A percentile compares a stretch with the other conserved stretches of the same genome.
Conservation (phyloP, 2,888 invertebrate genomes). For the Chaetogeoica ovagalla region DNA sequence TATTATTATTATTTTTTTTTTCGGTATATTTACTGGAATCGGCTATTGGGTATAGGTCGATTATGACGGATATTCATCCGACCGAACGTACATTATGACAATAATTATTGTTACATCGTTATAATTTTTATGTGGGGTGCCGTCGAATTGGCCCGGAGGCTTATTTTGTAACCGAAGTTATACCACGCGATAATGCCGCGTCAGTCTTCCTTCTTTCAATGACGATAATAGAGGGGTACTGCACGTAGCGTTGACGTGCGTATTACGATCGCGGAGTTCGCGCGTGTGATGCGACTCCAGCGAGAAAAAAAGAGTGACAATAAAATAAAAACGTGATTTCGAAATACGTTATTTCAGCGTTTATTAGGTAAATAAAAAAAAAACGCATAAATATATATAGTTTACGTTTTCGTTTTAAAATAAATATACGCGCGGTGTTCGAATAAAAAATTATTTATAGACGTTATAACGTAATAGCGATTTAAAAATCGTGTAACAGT, state of each 20-base stretch:
- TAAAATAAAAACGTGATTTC: not conserved
- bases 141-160: slow-evolving; percentile 25
- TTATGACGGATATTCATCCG: not conserved
- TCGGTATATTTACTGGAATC: slow-evolving; percentile 12
- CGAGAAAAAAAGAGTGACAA: no score
- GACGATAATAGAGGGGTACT: not conserved
- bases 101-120: slow-evolving; percentile 44
- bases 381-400: no score
- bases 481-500: no score
- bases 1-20: no score
- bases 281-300: slow-evolving; percentile 16
- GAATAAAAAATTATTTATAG: not conserved
- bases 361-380: no score
- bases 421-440: not conserved
- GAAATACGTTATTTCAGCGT: not conserved
- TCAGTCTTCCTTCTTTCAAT: slow-evolving; percentile 33
- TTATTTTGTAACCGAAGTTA: not conserved
- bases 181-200: slow-evolving; percentile 32
- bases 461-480: not conserved
- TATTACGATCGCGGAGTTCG: slow-evolving; percentile 22
- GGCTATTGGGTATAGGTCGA: not conserved
- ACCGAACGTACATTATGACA: not conserved
- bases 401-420: no score
- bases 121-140: slow-evolving; percentile 6
- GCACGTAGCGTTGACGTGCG: slow-evolving; percentile 13